Base-by-base conservation (phyloP, 2,113 vertebrate species). In the Entosphenus tridentatus region DNA sequence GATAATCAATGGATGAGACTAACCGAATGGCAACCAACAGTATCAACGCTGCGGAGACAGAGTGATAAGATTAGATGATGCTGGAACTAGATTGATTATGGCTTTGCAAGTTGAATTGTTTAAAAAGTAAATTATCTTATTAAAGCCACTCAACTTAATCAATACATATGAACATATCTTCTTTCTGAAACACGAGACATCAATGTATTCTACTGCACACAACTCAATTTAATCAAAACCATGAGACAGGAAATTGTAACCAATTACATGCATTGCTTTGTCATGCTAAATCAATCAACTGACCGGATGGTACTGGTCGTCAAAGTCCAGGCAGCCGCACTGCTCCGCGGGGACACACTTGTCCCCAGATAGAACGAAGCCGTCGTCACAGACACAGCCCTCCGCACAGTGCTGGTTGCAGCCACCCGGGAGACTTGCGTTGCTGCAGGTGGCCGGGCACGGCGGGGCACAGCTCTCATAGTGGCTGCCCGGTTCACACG, bases 301-400 rank as follows among this genome's bases (percentile, higher is more conserved):
- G 78, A 82, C 86, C 77, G 84, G 79, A n/a, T 79, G 74, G 71
- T 86, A 89, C 3, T 80, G 78, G 0, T 81, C 78, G 3, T 80
- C 72, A 2, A 65, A 72, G 75, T 86, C 84, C 1, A 76, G 6
- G 68, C 79, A 81, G 8, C 80, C 80, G 57, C 80, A 81, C 69
- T 70, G 73, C 68, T 71, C 76, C 72, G 74, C 71, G 9, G 57
- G 71, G 10, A 80, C 79, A 58, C 79, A 81, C 18, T 55, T 71
- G 70, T 79, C 79, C 72, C 78, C 79, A 57, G 78, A 80, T 72
- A 81, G 72, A 72, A 81, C 17, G 12, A 76, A 78, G 21, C 77
- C 76, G 68, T 79, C 72, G 59, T 80, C 72, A 73, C 80, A 81
- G 75, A 80, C 80, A 70, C 80, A 81, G 57, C 79, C 80, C 74